Conservation (phyloP, 2,113 vertebrate species). For the Hylia prasina region DNA sequence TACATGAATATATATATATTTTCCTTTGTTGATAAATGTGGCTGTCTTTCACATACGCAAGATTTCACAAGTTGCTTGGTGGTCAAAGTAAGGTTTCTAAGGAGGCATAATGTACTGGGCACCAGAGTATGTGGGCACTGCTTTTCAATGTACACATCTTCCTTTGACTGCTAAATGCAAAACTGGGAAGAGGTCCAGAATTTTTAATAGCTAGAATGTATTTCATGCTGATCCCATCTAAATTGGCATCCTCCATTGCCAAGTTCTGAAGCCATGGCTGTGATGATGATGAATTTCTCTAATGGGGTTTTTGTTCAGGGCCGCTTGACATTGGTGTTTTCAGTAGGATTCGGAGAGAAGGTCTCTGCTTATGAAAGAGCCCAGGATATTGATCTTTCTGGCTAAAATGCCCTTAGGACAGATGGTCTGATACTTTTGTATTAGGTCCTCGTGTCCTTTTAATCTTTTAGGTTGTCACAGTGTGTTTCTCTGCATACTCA, state of each 20-base stretch:
- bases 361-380: neutral
- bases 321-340: neutral
- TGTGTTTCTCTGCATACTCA: neutral
- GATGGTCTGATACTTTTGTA: neutral
- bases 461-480: neutral
- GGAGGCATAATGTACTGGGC: neutral
- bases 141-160: neutral
- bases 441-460: neutral
- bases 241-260: neutral
- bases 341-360: neutral
- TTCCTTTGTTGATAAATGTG: neutral
- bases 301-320: neutral
- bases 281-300: neutral
- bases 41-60: neutral
- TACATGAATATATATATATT: neutral
- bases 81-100: neutral
- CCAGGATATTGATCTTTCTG: neutral
- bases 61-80: neutral
- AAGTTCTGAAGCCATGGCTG: neutral
- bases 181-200: slow-evolving; percentile 20
- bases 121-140: neutral
- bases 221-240: slow-evolving; percentile 21
- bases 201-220: slow-evolving; percentile 6
- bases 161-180: neutral
- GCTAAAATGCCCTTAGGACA: neutral